phyloP scores from a whole-genome alignment of 1,140 invertebrate species.

The Agrypnia vestita region DNA sequence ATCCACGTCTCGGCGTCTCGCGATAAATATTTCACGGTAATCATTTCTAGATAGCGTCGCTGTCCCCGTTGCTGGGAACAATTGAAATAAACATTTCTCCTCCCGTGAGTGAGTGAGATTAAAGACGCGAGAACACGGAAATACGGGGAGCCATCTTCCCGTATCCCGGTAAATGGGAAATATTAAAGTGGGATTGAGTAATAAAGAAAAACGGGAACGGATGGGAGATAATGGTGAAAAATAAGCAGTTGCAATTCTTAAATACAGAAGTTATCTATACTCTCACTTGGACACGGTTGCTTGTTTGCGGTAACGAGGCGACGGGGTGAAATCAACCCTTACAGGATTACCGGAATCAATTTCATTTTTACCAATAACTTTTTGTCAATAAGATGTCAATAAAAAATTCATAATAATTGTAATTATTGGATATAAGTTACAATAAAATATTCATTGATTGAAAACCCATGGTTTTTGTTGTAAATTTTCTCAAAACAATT shows the following conservation, averaged over 20 bases:
- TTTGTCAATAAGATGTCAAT: no score
- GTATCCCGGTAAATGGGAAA: constrained; percentile 46
- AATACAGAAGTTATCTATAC: constrained; percentile 46
- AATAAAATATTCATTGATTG: no score
- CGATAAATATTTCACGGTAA: constrained; percentile 41
- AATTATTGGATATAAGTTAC: no score
- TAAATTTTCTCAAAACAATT: no score
- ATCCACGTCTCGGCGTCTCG: constrained; percentile 2
- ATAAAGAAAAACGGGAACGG: constrained; percentile 48
- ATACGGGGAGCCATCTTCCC: background rate
- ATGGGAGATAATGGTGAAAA: constrained; percentile 47
- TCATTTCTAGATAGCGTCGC: constrained; percentile 20
- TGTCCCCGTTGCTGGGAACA: background rate
- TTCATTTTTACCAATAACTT: no score
- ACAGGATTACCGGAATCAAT: no score
- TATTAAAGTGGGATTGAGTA: constrained; percentile 51
- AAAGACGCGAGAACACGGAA: constrained; percentile 25
- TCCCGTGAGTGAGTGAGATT: constrained; percentile 34
- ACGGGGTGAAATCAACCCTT: no score
- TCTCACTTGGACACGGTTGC: background rate
- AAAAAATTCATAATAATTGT: no score
- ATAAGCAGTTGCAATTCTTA: constrained; percentile 44
- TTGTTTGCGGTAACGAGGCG: no score
- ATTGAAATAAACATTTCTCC: constrained; percentile 43
- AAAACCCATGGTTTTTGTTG: no score